Percentiles rank a stretch among this genome's conserved stretches.
Evolutionary conservation across 2,797 vertebrate species (phyloP).

Genomic region (Austrolebias charrua): DNA sequence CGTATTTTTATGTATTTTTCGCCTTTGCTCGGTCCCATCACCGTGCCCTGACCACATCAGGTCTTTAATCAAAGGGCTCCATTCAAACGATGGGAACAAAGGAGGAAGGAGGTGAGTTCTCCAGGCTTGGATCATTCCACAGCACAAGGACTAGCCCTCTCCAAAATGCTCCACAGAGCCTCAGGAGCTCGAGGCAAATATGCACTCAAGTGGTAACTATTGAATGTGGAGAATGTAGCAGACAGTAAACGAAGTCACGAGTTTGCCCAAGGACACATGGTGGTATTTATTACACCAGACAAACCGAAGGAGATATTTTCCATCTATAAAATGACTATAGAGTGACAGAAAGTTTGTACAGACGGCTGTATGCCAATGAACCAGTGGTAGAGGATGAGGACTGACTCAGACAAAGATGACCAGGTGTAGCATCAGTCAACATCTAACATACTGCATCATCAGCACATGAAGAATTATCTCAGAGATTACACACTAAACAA

Average conservation of each 20-base stretch:
- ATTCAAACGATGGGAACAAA: slow-evolving; percentile 78
- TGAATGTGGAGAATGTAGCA: slow-evolving; percentile 42
- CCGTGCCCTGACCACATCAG: slow-evolving; percentile 57
- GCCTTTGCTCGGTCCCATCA: slow-evolving; percentile 37
- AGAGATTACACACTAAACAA: background rate
- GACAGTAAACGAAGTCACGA: slow-evolving; percentile 46
- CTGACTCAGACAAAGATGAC: slow-evolving; percentile 40
- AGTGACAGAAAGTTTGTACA: slow-evolving; percentile 12
- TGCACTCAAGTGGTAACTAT: slow-evolving; percentile 66
- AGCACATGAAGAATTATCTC: slow-evolving; percentile 13
- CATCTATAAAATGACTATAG: slow-evolving; percentile 9
- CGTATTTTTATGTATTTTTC: background rate
- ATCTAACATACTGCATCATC: slow-evolving; percentile 30
- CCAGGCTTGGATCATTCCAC: slow-evolving; percentile 60
- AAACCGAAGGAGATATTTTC: slow-evolving; percentile 18
- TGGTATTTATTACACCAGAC: slow-evolving; percentile 22
- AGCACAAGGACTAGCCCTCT: slow-evolving; percentile 61
- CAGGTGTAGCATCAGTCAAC: slow-evolving; percentile 45
- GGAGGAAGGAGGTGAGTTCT: slow-evolving; percentile 79
- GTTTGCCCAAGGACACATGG: slow-evolving; percentile 14
- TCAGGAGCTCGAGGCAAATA: slow-evolving; percentile 65
- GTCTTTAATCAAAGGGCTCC: slow-evolving; percentile 76
- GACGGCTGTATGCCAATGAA: slow-evolving; percentile 61
- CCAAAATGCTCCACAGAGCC: slow-evolving; percentile 58
- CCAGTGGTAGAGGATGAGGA: slow-evolving; percentile 53